Evolutionary conservation across 2,888 invertebrate genomes (phyloP).

Genomic region (Polydrusus tereticollis): DNA sequence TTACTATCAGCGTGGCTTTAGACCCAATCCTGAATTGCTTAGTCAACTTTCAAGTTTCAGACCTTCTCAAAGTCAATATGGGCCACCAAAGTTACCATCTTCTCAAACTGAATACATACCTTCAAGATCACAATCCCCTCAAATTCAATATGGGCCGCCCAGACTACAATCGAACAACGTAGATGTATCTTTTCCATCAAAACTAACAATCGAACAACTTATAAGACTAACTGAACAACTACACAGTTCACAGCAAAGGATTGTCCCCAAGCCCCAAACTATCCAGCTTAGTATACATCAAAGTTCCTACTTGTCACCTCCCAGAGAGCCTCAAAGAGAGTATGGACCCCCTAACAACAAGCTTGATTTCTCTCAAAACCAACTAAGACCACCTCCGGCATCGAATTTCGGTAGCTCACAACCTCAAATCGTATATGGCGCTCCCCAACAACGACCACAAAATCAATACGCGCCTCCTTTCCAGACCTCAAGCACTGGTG

Average conservation of each 20-base stretch:
- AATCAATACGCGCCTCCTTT: constrained; percentile 32
- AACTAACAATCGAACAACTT: constrained; percentile 47
- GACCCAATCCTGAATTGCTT: constrained; percentile 43
- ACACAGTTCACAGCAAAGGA: constrained; percentile 20
- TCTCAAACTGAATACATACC: constrained; percentile 13
- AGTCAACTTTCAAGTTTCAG: not conserved
- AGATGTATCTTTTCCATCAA: constrained; percentile 32
- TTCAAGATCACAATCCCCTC: constrained; percentile 1
- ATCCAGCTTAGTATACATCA: constrained; percentile 5
- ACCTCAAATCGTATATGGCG: constrained; percentile 11
- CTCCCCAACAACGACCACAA: constrained; percentile 5
- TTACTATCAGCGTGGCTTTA: constrained; percentile 46
- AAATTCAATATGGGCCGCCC: constrained; percentile 16
- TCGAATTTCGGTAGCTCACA: constrained; percentile 16
- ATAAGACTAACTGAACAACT: constrained; percentile 45
- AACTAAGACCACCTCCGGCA: constrained; percentile 12
- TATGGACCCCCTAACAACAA: constrained; percentile 23
- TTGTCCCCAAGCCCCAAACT: constrained; percentile 21
- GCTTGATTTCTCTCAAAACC: constrained; percentile 8
- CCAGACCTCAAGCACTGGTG: not conserved
- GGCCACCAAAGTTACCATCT: constrained; percentile 10
- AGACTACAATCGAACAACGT: not conserved
- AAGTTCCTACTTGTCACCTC: constrained; percentile 31
- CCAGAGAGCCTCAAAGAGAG: not conserved
- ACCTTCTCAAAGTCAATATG: constrained; percentile 6